Conservation (phyloP, 2,113 vertebrate genomes). For the Eleginops maclovinus region DNA sequence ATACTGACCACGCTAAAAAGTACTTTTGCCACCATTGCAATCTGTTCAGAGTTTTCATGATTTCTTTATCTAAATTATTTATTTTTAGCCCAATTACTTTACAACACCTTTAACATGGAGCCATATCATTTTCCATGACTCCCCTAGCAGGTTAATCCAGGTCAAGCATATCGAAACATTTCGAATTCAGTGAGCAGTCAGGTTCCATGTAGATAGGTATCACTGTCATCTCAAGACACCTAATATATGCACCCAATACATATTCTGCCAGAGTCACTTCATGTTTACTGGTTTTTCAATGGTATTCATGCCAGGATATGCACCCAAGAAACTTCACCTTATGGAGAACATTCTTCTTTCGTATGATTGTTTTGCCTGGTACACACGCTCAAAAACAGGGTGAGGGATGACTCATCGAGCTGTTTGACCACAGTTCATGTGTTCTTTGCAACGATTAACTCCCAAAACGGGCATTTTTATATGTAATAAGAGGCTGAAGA, state of each 20-base stretch:
- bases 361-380: conserved; percentile 1
- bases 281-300: neutral
- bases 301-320: neutral
- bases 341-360: neutral
- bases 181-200: neutral
- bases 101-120: neutral
- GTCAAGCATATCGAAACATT: neutral
- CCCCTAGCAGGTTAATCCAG: neutral
- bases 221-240: neutral
- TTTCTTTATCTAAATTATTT: neutral
- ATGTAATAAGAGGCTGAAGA: conserved; percentile 72
- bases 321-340: conserved; percentile 9
- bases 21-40: neutral
- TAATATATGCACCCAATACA: neutral
- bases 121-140: neutral
- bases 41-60: neutral
- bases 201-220: neutral
- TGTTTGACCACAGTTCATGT: conserved; percentile 48
- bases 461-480: conserved; percentile 63
- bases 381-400: conserved; percentile 35
- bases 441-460: conserved; percentile 33
- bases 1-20: neutral
- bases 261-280: neutral
- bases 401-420: conserved; percentile 41
- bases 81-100: neutral